A percentile compares a stretch with the other conserved stretches of the same genome.
Evolutionary conservation across 1,140 invertebrate genomes (phyloP).

Genomic region (Microplitis mediator): DNA sequence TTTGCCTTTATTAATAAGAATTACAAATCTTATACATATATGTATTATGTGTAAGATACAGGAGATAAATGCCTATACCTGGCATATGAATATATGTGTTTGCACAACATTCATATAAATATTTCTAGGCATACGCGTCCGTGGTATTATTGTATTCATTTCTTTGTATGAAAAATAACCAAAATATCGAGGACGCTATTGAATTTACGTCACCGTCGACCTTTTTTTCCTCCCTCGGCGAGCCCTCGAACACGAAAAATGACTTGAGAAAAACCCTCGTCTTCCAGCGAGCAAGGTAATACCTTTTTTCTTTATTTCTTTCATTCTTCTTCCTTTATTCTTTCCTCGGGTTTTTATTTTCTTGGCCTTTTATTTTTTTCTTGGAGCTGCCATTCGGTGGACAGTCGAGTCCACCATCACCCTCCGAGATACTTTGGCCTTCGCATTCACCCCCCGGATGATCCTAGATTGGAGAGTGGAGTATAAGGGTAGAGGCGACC

Average conservation of each 20-base stretch:
- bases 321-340: not conserved
- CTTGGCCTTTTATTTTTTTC: not conserved
- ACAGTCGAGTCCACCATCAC: constrained; percentile 14
- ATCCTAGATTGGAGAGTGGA: constrained; percentile 20
- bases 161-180: not conserved
- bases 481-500: constrained; percentile 33
- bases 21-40: not conserved
- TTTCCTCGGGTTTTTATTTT: not conserved
- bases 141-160: not conserved
- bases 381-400: constrained; percentile 22
- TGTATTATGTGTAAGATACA: no score
- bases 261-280: constrained; percentile 18
- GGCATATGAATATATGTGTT: no score
- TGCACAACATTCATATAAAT: not conserved
- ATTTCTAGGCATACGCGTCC: no score
- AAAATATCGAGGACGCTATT: not conserved
- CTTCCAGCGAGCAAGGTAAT: constrained; percentile 6
- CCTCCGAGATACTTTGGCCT: not conserved
- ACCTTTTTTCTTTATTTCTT: constrained; percentile 21
- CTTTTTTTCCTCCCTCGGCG: not conserved
- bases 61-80: no score
- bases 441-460: constrained; percentile 11
- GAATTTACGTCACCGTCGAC: not conserved
- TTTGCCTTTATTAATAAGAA: constrained; percentile 1
- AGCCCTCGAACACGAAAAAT: constrained; percentile 11